These are phyloP conservation scores for Eristalis tenax DNA, from an alignment of 2,888 invertebrate genomes.

Conservation along the genomic window DNA sequence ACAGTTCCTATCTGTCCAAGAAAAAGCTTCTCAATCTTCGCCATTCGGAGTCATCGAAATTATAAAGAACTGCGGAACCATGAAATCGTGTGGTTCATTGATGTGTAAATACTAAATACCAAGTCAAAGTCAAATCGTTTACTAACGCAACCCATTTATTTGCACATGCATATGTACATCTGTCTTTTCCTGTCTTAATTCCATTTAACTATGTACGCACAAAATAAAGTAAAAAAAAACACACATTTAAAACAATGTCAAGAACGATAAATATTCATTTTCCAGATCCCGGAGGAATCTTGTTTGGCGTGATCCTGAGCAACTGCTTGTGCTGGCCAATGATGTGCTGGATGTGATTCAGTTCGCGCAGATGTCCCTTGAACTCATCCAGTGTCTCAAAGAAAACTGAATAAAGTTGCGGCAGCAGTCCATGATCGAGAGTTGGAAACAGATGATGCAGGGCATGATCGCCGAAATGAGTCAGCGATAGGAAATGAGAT, in stretches of 20 bases:
- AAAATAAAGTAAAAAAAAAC: background rate
- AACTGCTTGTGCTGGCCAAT: constrained; percentile 87
- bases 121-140: too few relatives aligned
- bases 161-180: background rate
- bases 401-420: constrained; percentile 84
- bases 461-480: constrained; percentile 89
- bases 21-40: too few relatives aligned
- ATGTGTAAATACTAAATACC: too few relatives aligned
- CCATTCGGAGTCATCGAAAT: too few relatives aligned
- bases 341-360: constrained; percentile 84
- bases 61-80: too few relatives aligned
- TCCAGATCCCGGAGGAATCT: constrained; percentile 76
- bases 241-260: constrained; percentile 25
- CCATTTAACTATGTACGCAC: background rate
- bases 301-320: constrained; percentile 81
- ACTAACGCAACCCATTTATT: too few relatives aligned
- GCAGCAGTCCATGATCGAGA: constrained; percentile 88
- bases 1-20: too few relatives aligned
- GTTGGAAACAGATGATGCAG: constrained; percentile 92
- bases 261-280: constrained; percentile 40
- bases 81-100: too few relatives aligned
- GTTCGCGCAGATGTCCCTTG: constrained; percentile 79
- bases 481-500: constrained; percentile 86
- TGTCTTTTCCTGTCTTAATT: background rate
- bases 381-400: constrained; percentile 80